Evolutionary conservation across 2,113 vertebrate genomes (phyloP).

Genomic region (Platysternon megacephalum): DNA sequence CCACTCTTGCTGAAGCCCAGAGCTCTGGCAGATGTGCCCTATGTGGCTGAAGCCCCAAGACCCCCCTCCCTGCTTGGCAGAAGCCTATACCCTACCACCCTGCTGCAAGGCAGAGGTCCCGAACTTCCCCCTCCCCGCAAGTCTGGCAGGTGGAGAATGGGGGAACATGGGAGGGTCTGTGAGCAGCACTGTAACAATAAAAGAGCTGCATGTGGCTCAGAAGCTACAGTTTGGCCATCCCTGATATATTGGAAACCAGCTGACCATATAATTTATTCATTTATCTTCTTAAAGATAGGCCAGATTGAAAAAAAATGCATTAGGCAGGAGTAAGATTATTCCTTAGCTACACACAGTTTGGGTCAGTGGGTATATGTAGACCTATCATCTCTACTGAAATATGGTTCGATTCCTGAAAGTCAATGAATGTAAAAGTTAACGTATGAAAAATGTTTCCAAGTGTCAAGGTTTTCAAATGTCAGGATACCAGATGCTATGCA

Average conservation of each 20-base stretch:
- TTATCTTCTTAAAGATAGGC: neutral
- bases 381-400: neutral
- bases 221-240: too few relatives aligned
- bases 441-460: neutral
- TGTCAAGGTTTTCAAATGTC: fast-evolving
- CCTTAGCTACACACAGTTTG: neutral
- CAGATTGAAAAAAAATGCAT: neutral
- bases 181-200: neutral
- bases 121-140: too few relatives aligned
- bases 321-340: neutral
- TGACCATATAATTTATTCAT: neutral
- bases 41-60: too few relatives aligned
- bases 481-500: neutral
- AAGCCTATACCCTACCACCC: too few relatives aligned
- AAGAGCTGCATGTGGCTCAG: too few relatives aligned
- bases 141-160: too few relatives aligned
- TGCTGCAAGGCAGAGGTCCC: too few relatives aligned
- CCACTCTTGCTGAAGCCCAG: too few relatives aligned
- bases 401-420: neutral
- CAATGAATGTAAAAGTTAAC: fast-evolving
- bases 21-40: too few relatives aligned
- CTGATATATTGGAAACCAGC: neutral
- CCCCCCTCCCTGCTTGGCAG: too few relatives aligned
- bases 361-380: fast-evolving
- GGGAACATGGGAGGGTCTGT: neutral